phyloP scores from a whole-genome alignment of 1,140 invertebrate species.

The Chionoecetes opilio region DNA sequence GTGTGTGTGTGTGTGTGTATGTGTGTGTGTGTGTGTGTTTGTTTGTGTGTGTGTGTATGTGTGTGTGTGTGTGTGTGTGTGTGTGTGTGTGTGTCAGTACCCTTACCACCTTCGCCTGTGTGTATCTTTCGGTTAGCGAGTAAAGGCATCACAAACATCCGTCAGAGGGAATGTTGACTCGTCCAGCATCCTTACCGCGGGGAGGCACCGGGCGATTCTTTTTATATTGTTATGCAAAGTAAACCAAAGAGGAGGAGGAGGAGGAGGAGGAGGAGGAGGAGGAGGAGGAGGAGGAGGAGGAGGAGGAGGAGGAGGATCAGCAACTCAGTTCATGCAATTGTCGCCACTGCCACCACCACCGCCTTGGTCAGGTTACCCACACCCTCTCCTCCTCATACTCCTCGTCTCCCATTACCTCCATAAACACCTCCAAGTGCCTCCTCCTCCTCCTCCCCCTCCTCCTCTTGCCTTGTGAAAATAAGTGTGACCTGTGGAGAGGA shows the following conservation, averaged over 20 bases:
- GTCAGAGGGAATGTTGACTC: background rate
- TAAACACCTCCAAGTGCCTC: background rate
- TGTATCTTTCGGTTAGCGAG: background rate
- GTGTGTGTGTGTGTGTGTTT: too few relatives aligned
- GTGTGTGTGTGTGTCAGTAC: slow-evolving; percentile 5
- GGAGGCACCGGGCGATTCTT: too few relatives aligned
- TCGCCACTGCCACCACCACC: background rate
- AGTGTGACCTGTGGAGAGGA: background rate
- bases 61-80: slow-evolving; percentile 27
- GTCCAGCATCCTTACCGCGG: too few relatives aligned
- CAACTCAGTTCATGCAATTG: background rate
- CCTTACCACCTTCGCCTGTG: background rate
- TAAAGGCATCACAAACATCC: background rate
- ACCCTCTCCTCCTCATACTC: background rate
- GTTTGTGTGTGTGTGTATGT: too few relatives aligned
- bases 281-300: too few relatives aligned
- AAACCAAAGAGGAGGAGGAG: too few relatives aligned
- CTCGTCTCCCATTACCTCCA: background rate
- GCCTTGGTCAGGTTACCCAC: background rate
- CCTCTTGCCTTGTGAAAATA: background rate
- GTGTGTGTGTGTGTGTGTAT: too few relatives aligned
- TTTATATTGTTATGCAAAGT: too few relatives aligned
- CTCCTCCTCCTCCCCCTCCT: background rate
- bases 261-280: too few relatives aligned
- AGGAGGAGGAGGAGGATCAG: too few relatives aligned